phyloP scores from a whole-genome alignment of 2,797 vertebrate genomes.

The Protosalanx chinensis region DNA sequence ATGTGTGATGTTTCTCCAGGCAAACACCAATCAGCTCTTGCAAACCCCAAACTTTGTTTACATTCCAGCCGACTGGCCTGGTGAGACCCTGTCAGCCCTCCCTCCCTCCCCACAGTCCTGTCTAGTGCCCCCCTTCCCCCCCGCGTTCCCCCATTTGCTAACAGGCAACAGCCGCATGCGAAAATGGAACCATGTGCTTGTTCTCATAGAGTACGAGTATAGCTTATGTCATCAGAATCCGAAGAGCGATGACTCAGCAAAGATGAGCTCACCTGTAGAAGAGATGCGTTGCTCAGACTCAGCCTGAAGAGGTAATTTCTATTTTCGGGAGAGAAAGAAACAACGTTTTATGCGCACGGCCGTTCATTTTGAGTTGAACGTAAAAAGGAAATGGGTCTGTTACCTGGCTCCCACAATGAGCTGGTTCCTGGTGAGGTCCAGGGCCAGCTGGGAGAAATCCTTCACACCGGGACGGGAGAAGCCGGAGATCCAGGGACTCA shows the following conservation, averaged over 20 bases:
- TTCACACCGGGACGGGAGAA: slow-evolving; percentile 85
- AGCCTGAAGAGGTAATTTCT: slow-evolving; percentile 97
- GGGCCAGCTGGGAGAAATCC: slow-evolving; percentile 90
- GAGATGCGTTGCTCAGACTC: slow-evolving; percentile 85
- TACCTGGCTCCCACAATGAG: slow-evolving; percentile 96
- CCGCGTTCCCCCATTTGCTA: neutral
- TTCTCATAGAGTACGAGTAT: neutral
- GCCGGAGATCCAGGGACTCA: slow-evolving; percentile 86
- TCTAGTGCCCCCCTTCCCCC: neutral
- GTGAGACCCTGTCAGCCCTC: neutral
- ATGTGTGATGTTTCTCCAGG: slow-evolving; percentile 4
- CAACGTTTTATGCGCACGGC: neutral
- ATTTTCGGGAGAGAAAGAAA: slow-evolving; percentile 38
- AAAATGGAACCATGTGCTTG: neutral
- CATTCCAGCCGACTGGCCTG: slow-evolving; percentile 20
- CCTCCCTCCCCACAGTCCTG: neutral
- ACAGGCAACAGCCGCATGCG: neutral
- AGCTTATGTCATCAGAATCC: neutral
- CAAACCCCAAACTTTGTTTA: slow-evolving; percentile 26
- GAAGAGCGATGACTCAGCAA: neutral
- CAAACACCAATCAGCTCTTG: slow-evolving; percentile 15
- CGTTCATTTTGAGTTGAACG: no score
- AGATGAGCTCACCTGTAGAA: slow-evolving; percentile 83
- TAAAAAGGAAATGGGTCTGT: slow-evolving; percentile 20
- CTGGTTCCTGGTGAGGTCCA: slow-evolving; percentile 91